Evolutionary conservation across 1,140 invertebrate species (phyloP).

Genomic region (Drosophila ogumai): DNA sequence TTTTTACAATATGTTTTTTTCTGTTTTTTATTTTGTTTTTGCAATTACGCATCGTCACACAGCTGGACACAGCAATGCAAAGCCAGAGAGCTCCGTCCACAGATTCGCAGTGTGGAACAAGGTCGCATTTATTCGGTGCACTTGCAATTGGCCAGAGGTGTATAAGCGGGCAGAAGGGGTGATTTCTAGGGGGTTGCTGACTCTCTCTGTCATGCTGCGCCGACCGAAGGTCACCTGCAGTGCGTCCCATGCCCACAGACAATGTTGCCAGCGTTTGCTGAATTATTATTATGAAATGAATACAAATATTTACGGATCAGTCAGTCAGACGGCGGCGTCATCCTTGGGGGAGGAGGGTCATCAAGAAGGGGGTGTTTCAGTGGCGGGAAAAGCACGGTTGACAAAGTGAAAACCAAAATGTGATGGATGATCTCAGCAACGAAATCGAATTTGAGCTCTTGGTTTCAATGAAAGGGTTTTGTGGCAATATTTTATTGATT

Average conservation of each 20-base stretch:
- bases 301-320: constrained; percentile 77
- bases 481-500: background rate
- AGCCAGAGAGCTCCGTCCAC: constrained; percentile 23
- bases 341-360: constrained; percentile 16
- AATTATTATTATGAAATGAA: constrained; percentile 76
- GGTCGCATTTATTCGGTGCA: constrained; percentile 80
- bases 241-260: constrained; percentile 37
- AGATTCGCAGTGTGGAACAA: constrained; percentile 80
- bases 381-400: constrained; percentile 32
- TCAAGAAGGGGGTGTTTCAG: background rate
- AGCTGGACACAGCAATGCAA: constrained; percentile 66
- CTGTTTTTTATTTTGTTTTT: constrained; percentile 28
- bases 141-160: constrained; percentile 68
- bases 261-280: constrained; percentile 52
- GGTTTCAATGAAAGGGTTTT: background rate
- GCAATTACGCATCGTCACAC: constrained; percentile 75
- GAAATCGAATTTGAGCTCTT: constrained; percentile 1
- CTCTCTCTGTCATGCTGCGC: constrained; percentile 41
- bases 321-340: constrained; percentile 55
- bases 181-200: background rate
- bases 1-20: constrained; percentile 28
- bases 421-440: constrained; percentile 52
- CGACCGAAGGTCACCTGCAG: constrained; percentile 71
- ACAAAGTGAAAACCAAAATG: constrained; percentile 63
- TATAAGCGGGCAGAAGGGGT: background rate